phyloP scores from a whole-genome alignment of 1,140 invertebrate species.

The Drosophila tsacasi region DNA sequence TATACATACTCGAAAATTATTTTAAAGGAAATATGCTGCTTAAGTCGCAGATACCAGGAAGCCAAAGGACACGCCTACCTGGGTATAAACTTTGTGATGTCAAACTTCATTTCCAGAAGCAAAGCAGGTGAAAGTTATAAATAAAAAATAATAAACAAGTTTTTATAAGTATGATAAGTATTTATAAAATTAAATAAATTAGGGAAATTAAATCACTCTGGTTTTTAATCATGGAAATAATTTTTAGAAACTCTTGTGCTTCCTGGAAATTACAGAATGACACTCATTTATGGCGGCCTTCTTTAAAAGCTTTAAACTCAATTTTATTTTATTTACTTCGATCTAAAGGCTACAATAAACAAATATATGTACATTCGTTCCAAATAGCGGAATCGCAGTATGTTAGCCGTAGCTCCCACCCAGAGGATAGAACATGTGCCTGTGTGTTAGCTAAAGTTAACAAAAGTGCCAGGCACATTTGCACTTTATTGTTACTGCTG shows the following conservation, averaged over 20 bases:
- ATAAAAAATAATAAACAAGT: too few relatives aligned
- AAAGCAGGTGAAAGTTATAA: neutral
- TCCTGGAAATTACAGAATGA: neutral
- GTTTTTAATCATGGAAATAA: neutral
- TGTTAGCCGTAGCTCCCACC: neutral
- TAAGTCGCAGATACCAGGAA: neutral
- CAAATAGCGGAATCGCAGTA: neutral
- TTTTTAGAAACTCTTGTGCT: neutral
- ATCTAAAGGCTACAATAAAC: neutral
- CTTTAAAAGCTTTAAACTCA: neutral
- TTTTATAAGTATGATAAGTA: too few relatives aligned
- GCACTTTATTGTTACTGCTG: slow-evolving; percentile 47
- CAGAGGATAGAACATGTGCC: slow-evolving; percentile 16
- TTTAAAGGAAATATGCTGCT: neutral
- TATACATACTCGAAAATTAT: neutral
- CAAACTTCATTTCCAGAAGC: too few relatives aligned
- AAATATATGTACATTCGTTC: too few relatives aligned
- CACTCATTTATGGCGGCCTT: neutral
- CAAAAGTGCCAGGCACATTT: slow-evolving; percentile 60
- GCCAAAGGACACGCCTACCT: neutral
- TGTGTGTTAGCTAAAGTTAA: slow-evolving; percentile 40
- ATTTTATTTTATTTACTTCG: neutral
- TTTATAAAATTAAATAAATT: neutral
- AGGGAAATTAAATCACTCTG: neutral
- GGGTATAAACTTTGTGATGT: too few relatives aligned